A percentile compares a stretch with the other conserved stretches of the same genome.
Conservation (phyloP, 2,113 vertebrate species). For the Plestiodon gilberti region DNA sequence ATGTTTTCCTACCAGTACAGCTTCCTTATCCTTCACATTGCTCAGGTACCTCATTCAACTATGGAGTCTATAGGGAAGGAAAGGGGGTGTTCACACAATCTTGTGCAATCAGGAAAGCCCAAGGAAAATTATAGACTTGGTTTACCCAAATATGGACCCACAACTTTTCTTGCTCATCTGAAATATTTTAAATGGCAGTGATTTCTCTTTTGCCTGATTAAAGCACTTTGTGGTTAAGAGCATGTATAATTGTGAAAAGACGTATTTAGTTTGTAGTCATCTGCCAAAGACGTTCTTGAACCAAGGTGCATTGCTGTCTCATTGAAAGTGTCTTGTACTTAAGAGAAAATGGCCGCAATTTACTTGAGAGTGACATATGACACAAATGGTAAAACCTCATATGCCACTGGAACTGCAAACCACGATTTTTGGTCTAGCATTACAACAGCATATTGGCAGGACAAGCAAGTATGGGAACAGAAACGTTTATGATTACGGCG, state of each 20-base stretch:
- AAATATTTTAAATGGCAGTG: conserved; percentile 9
- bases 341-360: not conserved
- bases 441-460: not conserved
- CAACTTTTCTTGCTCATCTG: conserved; percentile 1
- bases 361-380: not conserved
- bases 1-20: conserved; percentile 13
- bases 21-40: not conserved
- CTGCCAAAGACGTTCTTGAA: not conserved
- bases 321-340: conserved; percentile 11
- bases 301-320: accelerated
- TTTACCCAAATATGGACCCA: not conserved
- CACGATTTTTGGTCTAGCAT: not conserved
- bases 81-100: accelerated
- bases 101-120: not conserved
- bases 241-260: not conserved
- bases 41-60: not conserved
- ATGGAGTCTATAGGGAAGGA: not conserved
- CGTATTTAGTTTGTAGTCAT: not conserved
- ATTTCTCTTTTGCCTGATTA: conserved; percentile 10
- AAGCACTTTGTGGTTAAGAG: not conserved
- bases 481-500: not conserved
- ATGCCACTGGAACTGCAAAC: not conserved
- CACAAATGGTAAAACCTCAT: not conserved
- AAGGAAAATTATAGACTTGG: not conserved
- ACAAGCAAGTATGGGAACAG: not conserved